These are phyloP conservation scores for Climacteris rufus DNA, from an alignment of 2,113 vertebrate species.

Conservation along the genomic window DNA sequence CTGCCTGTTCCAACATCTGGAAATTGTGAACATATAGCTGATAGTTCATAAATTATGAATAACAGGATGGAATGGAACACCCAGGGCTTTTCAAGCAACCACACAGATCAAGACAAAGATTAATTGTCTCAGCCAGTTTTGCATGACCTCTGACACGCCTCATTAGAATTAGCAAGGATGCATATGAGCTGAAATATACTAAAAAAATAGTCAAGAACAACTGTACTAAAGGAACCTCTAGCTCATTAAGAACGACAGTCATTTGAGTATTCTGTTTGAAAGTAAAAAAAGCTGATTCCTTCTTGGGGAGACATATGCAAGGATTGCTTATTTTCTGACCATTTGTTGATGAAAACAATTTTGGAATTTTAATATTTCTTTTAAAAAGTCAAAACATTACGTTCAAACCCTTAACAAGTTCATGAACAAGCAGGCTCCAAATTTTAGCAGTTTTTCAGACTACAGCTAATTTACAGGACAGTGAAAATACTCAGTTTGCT, in stretches of 20 bases:
- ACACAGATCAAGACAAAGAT: neutral
- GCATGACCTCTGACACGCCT: neutral
- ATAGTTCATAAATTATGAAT: neutral
- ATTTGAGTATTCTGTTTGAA: neutral
- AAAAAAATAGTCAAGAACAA: neutral
- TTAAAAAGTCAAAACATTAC: neutral
- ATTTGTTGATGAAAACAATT: neutral
- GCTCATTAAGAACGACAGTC: neutral
- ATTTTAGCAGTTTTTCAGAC: neutral
- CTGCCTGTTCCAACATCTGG: neutral
- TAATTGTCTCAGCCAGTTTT: neutral
- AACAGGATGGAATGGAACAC: neutral
- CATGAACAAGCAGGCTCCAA: rapidly evolving
- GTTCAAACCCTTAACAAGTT: neutral
- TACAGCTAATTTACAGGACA: neutral
- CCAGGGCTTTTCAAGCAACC: neutral
- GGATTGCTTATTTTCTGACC: neutral
- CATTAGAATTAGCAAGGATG: neutral
- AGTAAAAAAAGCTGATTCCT: neutral
- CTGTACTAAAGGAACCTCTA: neutral
- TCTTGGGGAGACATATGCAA: no score
- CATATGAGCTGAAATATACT: neutral
- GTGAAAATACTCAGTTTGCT: neutral
- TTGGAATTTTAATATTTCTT: neutral
- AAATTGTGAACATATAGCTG: neutral